These are phyloP conservation scores for Brachionus plicatilis DNA, from an alignment of 1,140 invertebrate genomes.

Conservation along the genomic window DNA sequence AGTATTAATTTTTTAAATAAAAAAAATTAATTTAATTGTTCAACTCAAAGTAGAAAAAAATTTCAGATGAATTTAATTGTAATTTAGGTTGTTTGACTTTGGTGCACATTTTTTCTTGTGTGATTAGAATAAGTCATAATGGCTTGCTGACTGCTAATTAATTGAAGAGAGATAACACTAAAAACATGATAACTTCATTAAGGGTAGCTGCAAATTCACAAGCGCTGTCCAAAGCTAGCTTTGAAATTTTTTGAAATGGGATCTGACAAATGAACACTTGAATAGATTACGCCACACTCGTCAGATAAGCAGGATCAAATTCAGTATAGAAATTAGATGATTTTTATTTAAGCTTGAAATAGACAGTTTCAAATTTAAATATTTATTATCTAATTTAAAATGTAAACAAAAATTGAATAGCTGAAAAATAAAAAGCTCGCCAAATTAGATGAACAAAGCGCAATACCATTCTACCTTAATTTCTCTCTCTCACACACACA, in stretches of 20 bases:
- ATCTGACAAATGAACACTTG: not conserved
- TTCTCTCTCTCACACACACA: not conserved
- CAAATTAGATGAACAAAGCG: not conserved
- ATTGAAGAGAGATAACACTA: too few species aligned
- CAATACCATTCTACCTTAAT: not conserved
- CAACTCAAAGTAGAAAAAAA: too few species aligned
- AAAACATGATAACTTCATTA: too few species aligned
- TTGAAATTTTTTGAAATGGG: not conserved
- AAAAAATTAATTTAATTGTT: too few species aligned
- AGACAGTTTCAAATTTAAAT: conserved; percentile 27
- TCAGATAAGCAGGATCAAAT: not conserved
- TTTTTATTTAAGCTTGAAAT: not conserved
- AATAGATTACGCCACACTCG: not conserved
- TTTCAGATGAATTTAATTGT: too few species aligned
- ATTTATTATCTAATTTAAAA: not conserved
- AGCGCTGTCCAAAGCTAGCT: not conserved
- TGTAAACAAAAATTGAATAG: not conserved
- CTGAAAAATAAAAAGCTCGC: not conserved
- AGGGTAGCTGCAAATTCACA: too few species aligned
- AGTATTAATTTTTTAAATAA: too few species aligned
- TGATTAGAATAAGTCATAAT: too few species aligned
- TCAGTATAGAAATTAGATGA: not conserved
- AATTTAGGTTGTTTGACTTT: too few species aligned
- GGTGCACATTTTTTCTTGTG: too few species aligned
- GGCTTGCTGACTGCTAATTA: too few species aligned